A percentile compares a stretch with the other conserved stretches of the same genome.
Evolutionary conservation across 2,797 vertebrate species (phyloP).

Genomic region (Lacerta agilis): DNA sequence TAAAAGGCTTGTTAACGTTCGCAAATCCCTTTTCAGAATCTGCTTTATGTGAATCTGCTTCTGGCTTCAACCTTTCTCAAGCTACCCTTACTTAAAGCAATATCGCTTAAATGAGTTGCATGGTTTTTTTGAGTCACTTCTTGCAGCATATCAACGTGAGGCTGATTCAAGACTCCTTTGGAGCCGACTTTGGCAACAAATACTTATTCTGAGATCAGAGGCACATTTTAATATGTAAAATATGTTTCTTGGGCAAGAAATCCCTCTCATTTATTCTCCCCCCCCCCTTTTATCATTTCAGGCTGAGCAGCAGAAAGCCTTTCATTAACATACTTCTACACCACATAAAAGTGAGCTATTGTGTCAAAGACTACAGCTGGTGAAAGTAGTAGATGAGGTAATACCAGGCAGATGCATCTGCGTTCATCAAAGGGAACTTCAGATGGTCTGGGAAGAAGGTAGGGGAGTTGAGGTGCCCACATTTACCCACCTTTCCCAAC

Average conservation of each 20-base stretch:
- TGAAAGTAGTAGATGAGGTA: conserved; percentile 35
- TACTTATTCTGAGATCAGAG: conserved; percentile 31
- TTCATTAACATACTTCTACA: conserved; percentile 45
- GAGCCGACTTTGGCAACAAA: conserved; percentile 29
- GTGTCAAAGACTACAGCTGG: conserved; percentile 32
- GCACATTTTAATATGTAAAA: conserved; percentile 43
- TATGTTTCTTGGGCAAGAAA: conserved; percentile 37
- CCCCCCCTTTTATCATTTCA: conserved; percentile 34
- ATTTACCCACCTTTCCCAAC: neutral
- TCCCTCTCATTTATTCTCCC: conserved; percentile 24
- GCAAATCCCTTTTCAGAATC: neutral
- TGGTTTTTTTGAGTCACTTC: neutral
- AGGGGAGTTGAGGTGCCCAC: neutral
- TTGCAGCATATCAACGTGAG: conserved; percentile 6
- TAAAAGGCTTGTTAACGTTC: neutral
- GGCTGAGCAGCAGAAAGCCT: conserved; percentile 28
- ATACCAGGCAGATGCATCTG: neutral
- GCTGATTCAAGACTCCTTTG: neutral
- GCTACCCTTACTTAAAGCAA: conserved; percentile 4
- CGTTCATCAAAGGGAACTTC: neutral
- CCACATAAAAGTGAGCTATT: conserved; percentile 26
- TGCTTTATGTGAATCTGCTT: neutral
- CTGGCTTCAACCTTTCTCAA: conserved; percentile 6
- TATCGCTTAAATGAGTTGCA: neutral
- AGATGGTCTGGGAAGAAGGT: conserved; percentile 9